phyloP scores from a whole-genome alignment of 2,888 invertebrate genomes.

The Brachyptera putata region DNA sequence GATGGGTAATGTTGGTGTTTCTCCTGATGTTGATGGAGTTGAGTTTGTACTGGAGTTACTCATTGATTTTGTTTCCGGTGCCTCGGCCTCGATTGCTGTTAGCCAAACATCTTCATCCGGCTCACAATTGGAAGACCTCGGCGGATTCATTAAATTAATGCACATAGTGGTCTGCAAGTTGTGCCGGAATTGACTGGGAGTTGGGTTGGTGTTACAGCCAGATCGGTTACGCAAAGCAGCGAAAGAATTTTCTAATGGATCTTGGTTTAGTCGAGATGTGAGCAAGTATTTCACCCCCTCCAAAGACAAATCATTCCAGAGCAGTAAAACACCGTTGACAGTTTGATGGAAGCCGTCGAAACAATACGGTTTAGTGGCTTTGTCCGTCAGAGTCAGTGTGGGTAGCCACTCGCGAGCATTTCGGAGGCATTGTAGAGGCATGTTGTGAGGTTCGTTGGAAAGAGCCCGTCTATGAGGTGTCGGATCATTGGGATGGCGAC shows the following conservation, averaged over 20 bases:
- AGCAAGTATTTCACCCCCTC: conserved; percentile 31
- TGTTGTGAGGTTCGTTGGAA: conserved; percentile 26
- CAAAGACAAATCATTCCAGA: conserved; percentile 33
- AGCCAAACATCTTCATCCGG: neutral
- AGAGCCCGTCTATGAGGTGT: conserved; percentile 6
- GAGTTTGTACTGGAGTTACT: neutral
- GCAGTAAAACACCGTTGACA: conserved; percentile 33
- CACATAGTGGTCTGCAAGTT: conserved; percentile 32
- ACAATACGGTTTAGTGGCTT: conserved; percentile 32
- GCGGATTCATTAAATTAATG: neutral
- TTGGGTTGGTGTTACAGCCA: conserved; percentile 34
- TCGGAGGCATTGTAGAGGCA: neutral
- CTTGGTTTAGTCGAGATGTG: conserved; percentile 35
- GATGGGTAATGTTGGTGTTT: neutral
- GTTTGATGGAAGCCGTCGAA: conserved; percentile 35
- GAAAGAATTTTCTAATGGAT: conserved; percentile 36
- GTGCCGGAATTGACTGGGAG: conserved; percentile 29
- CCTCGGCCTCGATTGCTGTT: neutral
- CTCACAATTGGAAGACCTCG: conserved; percentile 31
- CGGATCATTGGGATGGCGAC: neutral
- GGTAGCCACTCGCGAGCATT: neutral
- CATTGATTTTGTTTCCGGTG: neutral
- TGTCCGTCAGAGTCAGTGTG: neutral
- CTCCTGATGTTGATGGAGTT: neutral
- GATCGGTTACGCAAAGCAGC: conserved; percentile 33